phyloP scores from a whole-genome alignment of 2,888 invertebrate species.

The Megamerina dolium region DNA sequence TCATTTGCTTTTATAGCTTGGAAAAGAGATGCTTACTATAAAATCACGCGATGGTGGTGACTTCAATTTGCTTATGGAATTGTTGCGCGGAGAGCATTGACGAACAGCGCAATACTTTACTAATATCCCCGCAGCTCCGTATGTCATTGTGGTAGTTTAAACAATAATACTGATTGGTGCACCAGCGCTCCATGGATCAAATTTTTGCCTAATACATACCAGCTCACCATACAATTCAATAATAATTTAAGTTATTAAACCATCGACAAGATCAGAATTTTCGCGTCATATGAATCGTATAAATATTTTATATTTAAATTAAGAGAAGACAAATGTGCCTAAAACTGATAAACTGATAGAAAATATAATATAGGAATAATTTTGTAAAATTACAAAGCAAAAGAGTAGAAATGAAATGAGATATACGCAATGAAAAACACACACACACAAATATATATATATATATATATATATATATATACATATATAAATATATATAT shows the following conservation, averaged over 20 bases:
- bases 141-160: too few relatives aligned
- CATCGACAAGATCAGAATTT: too few relatives aligned
- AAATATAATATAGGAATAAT: too few relatives aligned
- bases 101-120: conserved; percentile 34
- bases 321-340: too few relatives aligned
- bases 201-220: conserved; percentile 10
- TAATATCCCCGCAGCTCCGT: too few relatives aligned
- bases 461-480: conserved; percentile 2
- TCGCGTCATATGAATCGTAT: too few relatives aligned
- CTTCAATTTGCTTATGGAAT: conserved; percentile 93
- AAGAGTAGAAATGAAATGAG: not conserved
- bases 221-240: not conserved
- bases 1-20: conserved; percentile 58
- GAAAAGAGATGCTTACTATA: conserved; percentile 85
- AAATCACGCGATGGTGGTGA: conserved; percentile 86
- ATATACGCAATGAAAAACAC: not conserved
- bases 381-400: too few relatives aligned
- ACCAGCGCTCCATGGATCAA: conserved; percentile 8
- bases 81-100: conserved; percentile 86
- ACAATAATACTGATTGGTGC: too few relatives aligned
- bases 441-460: conserved; percentile 4
- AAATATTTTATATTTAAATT: too few relatives aligned
- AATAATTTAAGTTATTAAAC: too few relatives aligned
- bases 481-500: conserved; percentile 1
- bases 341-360: too few relatives aligned